phyloP scores from a whole-genome alignment of 2,888 invertebrate species.

The Chloroclystis v-ata region DNA sequence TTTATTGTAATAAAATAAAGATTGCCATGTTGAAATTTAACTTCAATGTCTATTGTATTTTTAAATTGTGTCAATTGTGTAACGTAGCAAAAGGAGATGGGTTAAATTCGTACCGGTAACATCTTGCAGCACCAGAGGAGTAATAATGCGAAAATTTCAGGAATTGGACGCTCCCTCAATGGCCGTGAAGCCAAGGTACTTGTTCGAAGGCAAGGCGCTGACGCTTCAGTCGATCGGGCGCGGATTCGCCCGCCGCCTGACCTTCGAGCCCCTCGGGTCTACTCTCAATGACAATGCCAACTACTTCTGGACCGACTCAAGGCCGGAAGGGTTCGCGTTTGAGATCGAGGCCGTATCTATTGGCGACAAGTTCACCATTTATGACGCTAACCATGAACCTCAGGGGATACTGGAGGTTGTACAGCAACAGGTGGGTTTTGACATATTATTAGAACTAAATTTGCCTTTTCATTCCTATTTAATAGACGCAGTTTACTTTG shows the following conservation, averaged over 20 bases:
- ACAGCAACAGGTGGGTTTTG: constrained; percentile 78
- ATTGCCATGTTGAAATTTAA: too few relatives aligned
- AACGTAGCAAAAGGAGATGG: constrained; percentile 8
- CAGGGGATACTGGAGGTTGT: constrained; percentile 82
- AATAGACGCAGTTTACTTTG: too few relatives aligned
- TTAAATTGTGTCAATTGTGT: too few relatives aligned
- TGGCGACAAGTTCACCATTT: constrained; percentile 85
- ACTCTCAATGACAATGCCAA: constrained; percentile 82
- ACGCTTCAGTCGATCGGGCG: constrained; percentile 83
- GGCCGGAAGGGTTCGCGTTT: constrained; percentile 85
- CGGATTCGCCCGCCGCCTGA: constrained; percentile 85
- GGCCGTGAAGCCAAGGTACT: constrained; percentile 72
- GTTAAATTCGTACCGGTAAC: constrained; percentile 10
- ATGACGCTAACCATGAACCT: constrained; percentile 81
- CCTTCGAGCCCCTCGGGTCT: constrained; percentile 81
- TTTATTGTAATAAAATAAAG: too few relatives aligned
- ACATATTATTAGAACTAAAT: too few relatives aligned
- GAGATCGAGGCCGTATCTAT: constrained; percentile 82
- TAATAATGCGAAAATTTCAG: constrained; percentile 59
- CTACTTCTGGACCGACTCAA: constrained; percentile 88
- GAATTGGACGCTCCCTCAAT: constrained; percentile 63
- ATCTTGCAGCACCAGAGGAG: constrained; percentile 28
- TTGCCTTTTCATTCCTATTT: not conserved
- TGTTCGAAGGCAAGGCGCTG: constrained; percentile 83
- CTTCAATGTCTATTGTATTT: too few relatives aligned